phyloP scores from a whole-genome alignment of 2,888 invertebrate genomes.

The Campoplex capitator region DNA sequence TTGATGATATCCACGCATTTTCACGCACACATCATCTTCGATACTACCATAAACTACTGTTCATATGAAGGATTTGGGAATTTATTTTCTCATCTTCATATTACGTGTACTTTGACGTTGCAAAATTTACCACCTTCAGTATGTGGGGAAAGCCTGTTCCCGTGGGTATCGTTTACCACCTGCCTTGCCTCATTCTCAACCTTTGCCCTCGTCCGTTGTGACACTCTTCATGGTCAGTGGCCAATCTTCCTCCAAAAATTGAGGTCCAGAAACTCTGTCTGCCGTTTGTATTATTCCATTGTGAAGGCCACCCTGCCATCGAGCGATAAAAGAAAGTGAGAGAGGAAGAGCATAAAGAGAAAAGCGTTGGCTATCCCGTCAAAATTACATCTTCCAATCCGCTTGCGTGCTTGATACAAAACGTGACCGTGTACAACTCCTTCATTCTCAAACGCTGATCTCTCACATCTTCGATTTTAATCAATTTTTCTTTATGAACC shows the following conservation, averaged over 20 bases:
- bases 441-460: slow-evolving; percentile 22
- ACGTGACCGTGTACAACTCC: slow-evolving; percentile 42
- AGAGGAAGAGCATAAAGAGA: slow-evolving; percentile 41
- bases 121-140: slow-evolving; percentile 27
- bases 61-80: neutral
- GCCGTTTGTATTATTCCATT: slow-evolving; percentile 64
- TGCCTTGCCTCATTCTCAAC: slow-evolving; percentile 32
- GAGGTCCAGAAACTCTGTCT: slow-evolving; percentile 27
- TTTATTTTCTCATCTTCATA: neutral
- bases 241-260: slow-evolving; percentile 45
- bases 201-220: slow-evolving; percentile 32
- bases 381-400: slow-evolving; percentile 63
- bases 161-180: slow-evolving; percentile 51
- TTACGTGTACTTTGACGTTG: slow-evolving; percentile 1
- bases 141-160: neutral
- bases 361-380: slow-evolving; percentile 30
- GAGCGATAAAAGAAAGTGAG: slow-evolving; percentile 63
- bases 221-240: slow-evolving; percentile 19
- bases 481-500: slow-evolving; percentile 24
- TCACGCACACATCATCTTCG: too few relatives aligned
- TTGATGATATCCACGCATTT: too few relatives aligned
- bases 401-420: slow-evolving; percentile 25
- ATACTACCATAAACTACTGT: too few relatives aligned
- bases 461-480: slow-evolving; percentile 25
- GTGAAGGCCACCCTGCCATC: slow-evolving; percentile 44